Base-by-base conservation (phyloP, 1,140 invertebrate genomes). In the Cydia pomonella region DNA sequence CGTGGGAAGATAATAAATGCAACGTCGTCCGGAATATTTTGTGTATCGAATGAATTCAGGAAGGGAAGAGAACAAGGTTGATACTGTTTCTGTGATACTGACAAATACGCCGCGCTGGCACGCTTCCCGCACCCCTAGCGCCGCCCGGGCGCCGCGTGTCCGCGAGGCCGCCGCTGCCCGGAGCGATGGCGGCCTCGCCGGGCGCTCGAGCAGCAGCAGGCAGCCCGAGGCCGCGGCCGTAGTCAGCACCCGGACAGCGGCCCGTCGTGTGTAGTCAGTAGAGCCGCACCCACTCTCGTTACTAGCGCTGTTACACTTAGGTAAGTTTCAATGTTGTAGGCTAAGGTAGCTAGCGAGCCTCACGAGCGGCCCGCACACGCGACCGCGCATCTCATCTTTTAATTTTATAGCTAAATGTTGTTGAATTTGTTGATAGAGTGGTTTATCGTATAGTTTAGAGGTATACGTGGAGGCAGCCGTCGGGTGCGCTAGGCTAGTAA, bases 351-450 rank as follows among this genome's bases (percentile, higher is more conserved):
- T 90, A 87, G 87, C 25, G 18, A n/a, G 23, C 63, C 63, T 33
- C 63, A 29, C 63, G 63, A 50, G 72, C 77, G 72, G 23, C 66
- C 33, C 76, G 73, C 73, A 72, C 73, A 79, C 79, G 79, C 81
- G 78, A 77, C 80, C 79, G 79, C 81, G 78, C 78, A 74, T 83
- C 83, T 87, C 84, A 80, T 82, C 85, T 84, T 86, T 86, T 91
- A 89, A 89, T 87, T 90, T 90, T 92, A 87, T 92, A 92, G 90
- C 90, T 89, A 90, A 92, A 89, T 92, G 88, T 92, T 90, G 90
- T 92, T 92, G 84, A 92, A 88, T 89, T 92, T 88, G 90, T 89
- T 90, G 87, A 89, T 91, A 90, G 89, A 89, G 87, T 88, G 85
- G 87, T 91, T 91, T 87, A 89, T 90, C 83, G 88, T 87, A 84